A percentile compares a stretch with the other conserved stretches of the same genome.
phyloP scores from a whole-genome alignment of 1,140 invertebrate species.

The Hylaeus volcanicus region DNA sequence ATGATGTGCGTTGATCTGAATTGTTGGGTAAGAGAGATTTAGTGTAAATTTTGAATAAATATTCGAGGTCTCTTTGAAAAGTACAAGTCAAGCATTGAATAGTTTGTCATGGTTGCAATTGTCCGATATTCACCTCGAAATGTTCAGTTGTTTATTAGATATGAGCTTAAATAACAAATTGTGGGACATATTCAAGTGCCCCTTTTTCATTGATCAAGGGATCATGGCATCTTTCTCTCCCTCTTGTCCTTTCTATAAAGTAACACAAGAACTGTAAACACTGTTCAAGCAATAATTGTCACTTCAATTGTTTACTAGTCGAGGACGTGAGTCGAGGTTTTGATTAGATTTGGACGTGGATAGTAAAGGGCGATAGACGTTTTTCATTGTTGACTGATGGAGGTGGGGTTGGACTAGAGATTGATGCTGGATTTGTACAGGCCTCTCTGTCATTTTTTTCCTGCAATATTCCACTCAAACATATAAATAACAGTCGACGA shows the following conservation, averaged over 20 bases:
- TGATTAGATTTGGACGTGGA: neutral
- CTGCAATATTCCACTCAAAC: neutral
- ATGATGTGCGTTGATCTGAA: no score
- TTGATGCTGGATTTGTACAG: slow-evolving; percentile 5
- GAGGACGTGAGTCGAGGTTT: neutral
- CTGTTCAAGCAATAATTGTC: neutral
- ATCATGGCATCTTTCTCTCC: no score
- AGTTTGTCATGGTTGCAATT: no score
- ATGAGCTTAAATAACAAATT: no score
- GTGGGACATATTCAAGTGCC: no score
- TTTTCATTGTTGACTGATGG: neutral
- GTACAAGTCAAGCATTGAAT: no score
- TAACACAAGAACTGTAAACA: neutral
- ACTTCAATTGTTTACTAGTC: neutral
- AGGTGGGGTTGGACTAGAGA: neutral
- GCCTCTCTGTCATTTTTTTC: neutral
- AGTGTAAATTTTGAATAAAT: no score
- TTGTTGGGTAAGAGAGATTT: no score
- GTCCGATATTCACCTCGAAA: no score
- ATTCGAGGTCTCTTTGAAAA: no score
- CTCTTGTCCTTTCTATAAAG: neutral
- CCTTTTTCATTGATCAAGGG: no score
- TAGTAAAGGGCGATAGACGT: neutral
- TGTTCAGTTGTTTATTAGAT: no score
- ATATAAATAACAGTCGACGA: neutral